Base-by-base conservation (phyloP, 2,113 vertebrate species). In the Gila orcuttii region DNA sequence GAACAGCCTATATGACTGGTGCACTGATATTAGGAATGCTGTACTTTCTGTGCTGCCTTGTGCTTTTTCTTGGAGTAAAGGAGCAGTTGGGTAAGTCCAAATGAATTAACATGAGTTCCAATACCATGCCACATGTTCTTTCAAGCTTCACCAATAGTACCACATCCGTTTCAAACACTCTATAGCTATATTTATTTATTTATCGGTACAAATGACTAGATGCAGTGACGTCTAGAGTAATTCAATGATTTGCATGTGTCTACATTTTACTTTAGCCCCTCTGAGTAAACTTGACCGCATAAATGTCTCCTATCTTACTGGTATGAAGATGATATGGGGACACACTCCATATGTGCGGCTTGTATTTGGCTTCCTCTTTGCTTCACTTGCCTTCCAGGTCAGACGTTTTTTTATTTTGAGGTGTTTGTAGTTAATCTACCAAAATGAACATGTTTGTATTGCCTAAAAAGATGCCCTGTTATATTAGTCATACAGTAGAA, bases 341-440 rank as follows among this genome's bases (percentile, higher is more conserved):
- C 92, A 94, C 83, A 89, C 59, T 2, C 89, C 93, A 7, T 94
- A 94, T 21, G 79, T 62, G 42, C 80, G 83, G 12, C 90, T 94
- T 25, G 90, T 93, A 2, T 85, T 88, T 13, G 90, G 88, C 47
- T 95, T 94, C 86, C 86, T 94, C 21, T 91, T 92, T 13, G 50
- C 90, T 0, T 94, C 94, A 2, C 55, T 93, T 57, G 92, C 92
- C 17, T 93, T 94, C 78, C 94, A 95, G 93, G 93, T 94, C 57
- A 1, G 73, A n/a, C 0, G 1, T 23, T 8, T 69, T n/a, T 42
- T 31, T 36, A 33, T 31, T 36, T 36, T 52, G 15, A 52, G 17
- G 50, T 52, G 50, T 5, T 69, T 66, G 25, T 66, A 31, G 13
- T 31, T 66, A 25, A 62, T 11, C 6, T 69, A 1, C 47, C 55